Conservation (phyloP, 2,797 vertebrate species). For the Myotis findleyi region DNA sequence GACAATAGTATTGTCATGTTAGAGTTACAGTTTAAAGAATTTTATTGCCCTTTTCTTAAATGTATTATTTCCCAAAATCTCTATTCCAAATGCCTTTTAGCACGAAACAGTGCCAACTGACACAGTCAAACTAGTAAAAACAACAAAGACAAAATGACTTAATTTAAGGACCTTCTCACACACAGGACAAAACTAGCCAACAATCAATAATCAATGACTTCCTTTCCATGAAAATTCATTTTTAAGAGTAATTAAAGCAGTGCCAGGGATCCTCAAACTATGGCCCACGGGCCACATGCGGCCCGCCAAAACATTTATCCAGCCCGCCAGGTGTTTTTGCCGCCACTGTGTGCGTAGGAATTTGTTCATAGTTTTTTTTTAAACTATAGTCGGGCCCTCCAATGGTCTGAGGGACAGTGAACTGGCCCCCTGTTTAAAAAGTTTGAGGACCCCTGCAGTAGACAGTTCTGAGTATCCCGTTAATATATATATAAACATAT, state of each 20-base stretch:
- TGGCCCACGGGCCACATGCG: too few species aligned
- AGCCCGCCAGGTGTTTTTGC: too few species aligned
- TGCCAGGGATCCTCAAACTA: too few species aligned
- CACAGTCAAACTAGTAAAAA: conserved; percentile 62
- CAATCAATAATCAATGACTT: conserved; percentile 29
- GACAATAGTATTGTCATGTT: neutral
- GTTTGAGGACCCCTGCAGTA: neutral
- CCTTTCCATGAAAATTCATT: conserved; percentile 46
- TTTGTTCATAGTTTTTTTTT: too few species aligned
- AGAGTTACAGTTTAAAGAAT: neutral
- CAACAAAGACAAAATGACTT: conserved; percentile 48
- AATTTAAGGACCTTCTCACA: conserved; percentile 14
- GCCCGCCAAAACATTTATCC: too few species aligned
- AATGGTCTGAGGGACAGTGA: too few species aligned
- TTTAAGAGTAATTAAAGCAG: conserved; percentile 62
- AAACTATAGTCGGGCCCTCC: too few species aligned
- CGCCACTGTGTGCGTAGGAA: too few species aligned
- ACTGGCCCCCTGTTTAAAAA: too few species aligned
- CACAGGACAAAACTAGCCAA: conserved; percentile 30
- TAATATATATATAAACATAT: neutral
- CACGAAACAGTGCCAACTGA: conserved; percentile 56
- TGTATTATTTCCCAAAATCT: neutral
- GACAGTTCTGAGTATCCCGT: conserved; percentile 37
- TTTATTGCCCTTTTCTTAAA: conserved; percentile 29
- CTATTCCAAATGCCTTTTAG: conserved; percentile 52